phyloP scores from a whole-genome alignment of 2,888 invertebrate genomes.

The Masnerella sp. region DNA sequence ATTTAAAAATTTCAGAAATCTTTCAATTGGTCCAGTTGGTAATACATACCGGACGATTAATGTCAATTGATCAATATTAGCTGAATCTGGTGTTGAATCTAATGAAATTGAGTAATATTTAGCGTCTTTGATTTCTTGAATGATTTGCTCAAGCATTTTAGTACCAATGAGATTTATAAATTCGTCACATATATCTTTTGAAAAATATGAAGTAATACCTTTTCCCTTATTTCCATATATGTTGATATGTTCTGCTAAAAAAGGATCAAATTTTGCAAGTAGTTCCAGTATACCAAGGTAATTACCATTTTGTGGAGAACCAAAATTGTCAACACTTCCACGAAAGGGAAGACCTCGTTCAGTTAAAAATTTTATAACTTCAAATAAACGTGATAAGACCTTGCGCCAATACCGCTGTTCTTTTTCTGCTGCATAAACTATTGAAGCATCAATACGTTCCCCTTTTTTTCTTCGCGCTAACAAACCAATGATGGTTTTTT shows the following conservation, averaged over 20 bases:
- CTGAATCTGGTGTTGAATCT: conserved; percentile 64
- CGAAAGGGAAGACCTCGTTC: conserved; percentile 45
- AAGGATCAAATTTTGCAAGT: conserved; percentile 19
- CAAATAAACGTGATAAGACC: conserved; percentile 28
- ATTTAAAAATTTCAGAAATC: conserved; percentile 21
- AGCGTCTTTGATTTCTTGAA: conserved; percentile 46
- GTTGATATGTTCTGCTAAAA: conserved; percentile 9
- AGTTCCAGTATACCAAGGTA: neutral
- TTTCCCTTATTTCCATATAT: conserved; percentile 25
- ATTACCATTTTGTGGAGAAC: conserved; percentile 16
- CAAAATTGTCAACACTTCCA: conserved; percentile 18
- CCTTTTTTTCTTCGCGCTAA: conserved; percentile 33
- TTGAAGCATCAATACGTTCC: conserved; percentile 36
- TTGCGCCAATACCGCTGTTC: conserved; percentile 39
- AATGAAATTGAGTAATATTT: conserved; percentile 63
- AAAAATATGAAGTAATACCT: conserved; percentile 22
- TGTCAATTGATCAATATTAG: conserved; percentile 60
- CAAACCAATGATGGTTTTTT: conserved; percentile 35
- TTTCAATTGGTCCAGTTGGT: conserved; percentile 19
- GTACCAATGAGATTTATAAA: conserved; percentile 66
- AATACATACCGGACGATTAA: conserved; percentile 27
- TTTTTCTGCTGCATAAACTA: conserved; percentile 26
- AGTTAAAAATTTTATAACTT: conserved; percentile 39
- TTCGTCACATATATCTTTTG: conserved; percentile 66
- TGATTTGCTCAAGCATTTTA: conserved; percentile 54